These are phyloP conservation scores for Dasypolia templi DNA, from an alignment of 2,888 invertebrate genomes.

Conservation along the genomic window DNA sequence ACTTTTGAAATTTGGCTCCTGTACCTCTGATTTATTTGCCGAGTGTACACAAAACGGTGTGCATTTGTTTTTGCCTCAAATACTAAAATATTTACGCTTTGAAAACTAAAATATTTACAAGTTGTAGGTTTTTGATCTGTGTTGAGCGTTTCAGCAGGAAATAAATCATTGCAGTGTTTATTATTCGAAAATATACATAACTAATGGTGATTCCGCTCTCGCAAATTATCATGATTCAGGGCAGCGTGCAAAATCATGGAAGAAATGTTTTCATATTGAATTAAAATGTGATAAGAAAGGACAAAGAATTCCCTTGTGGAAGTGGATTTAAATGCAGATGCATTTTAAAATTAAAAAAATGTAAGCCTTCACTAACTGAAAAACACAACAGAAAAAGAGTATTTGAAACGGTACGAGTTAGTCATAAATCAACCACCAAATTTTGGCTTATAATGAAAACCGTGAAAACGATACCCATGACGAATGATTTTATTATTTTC, in stretches of 20 bases:
- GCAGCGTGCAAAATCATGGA: background rate
- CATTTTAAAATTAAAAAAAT: background rate
- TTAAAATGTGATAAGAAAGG: background rate
- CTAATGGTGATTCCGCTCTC: background rate
- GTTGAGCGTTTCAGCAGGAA: constrained; percentile 16
- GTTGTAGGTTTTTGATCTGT: constrained; percentile 35
- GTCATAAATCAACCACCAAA: constrained; percentile 1
- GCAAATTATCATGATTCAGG: background rate
- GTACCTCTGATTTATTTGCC: constrained; percentile 85
- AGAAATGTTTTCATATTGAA: background rate
- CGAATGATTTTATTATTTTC: too few relatives aligned
- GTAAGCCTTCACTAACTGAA: background rate
- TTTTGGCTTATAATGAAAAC: too few relatives aligned
- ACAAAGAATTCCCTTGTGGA: background rate
- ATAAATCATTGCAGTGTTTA: background rate
- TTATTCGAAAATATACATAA: background rate
- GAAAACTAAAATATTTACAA: constrained; percentile 62
- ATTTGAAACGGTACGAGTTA: background rate
- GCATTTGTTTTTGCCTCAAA: constrained; percentile 75
- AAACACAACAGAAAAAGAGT: background rate
- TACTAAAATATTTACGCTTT: constrained; percentile 63
- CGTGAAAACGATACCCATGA: too few relatives aligned
- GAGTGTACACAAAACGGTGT: constrained; percentile 82
- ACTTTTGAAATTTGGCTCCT: constrained; percentile 88
- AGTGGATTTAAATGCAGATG: background rate